Percentiles rank a stretch among this genome's conserved stretches.
Evolutionary conservation across 2,113 vertebrate species (phyloP).

Genomic region (Plecturocebus donacophilus): DNA sequence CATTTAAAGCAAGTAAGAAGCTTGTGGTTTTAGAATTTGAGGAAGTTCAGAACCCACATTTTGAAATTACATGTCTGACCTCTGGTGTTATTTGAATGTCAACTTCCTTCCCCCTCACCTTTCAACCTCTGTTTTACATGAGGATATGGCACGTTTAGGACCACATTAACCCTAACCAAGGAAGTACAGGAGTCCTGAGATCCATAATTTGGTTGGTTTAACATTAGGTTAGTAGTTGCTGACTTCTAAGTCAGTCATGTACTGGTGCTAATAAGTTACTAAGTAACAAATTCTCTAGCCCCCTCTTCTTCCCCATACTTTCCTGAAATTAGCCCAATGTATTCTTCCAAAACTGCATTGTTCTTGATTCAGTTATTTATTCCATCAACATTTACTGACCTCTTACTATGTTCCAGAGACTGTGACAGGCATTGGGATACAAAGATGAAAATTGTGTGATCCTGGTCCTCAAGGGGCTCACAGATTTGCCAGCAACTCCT

Average conservation of each 20-base stretch:
- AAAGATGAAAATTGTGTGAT: not conserved
- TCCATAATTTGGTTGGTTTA: not conserved
- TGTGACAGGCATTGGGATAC: not conserved
- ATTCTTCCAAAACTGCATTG: not conserved
- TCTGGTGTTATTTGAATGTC: not conserved
- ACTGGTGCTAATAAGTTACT: not conserved
- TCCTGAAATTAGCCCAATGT: not conserved
- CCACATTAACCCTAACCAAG: not conserved
- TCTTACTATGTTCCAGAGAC: not conserved
- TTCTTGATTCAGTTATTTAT: not conserved
- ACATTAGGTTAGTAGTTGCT: not conserved
- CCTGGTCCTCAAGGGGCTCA: not conserved
- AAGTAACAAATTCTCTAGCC: not conserved
- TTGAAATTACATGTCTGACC: not conserved
- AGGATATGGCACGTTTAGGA: not conserved
- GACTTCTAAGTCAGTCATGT: not conserved
- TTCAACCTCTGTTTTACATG: not conserved
- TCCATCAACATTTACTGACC: not conserved
- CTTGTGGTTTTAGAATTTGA: not conserved
- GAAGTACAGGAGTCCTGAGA: not conserved
- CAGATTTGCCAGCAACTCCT: not conserved
- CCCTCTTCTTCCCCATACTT: not conserved
- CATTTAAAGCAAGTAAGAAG: not conserved
- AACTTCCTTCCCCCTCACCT: not conserved
- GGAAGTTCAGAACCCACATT: not conserved